Evolutionary conservation across 1,140 invertebrate species (phyloP).

Genomic region (Heliconius congener): DNA sequence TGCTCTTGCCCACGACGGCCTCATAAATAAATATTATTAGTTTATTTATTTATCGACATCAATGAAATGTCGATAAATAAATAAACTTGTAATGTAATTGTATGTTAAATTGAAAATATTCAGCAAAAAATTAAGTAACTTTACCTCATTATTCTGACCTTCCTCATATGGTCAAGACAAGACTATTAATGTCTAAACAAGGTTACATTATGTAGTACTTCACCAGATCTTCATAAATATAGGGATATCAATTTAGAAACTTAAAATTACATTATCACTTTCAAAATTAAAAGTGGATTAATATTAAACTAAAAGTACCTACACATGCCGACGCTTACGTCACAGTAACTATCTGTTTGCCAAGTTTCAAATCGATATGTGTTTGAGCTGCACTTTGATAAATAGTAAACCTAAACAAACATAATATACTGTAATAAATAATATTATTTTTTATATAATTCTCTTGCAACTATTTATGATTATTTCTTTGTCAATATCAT

Average conservation of each 20-base stretch:
- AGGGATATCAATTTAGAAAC: background rate
- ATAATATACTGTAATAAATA: background rate
- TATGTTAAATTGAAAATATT: background rate
- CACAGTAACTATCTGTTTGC: background rate
- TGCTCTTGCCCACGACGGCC: too few species aligned
- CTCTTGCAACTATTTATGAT: too few species aligned
- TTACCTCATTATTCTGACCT: background rate
- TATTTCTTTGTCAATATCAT: background rate
- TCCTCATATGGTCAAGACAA: background rate
- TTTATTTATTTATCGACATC: too few species aligned
- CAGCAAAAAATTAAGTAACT: background rate
- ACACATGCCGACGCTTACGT: background rate
- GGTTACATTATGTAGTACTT: background rate
- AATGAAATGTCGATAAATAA: too few species aligned
- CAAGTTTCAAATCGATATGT: constrained; percentile 13
- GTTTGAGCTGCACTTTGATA: background rate
- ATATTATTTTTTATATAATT: too few species aligned
- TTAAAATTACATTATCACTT: background rate
- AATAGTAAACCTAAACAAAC: background rate
- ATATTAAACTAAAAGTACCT: background rate
- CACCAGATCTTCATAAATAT: background rate
- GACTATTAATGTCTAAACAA: background rate
- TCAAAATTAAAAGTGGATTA: background rate
- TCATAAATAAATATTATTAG: too few species aligned
- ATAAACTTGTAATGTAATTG: background rate